These are phyloP conservation scores for Phaethornis superciliosus DNA, from an alignment of 2,113 vertebrate genomes.

Conservation along the genomic window DNA sequence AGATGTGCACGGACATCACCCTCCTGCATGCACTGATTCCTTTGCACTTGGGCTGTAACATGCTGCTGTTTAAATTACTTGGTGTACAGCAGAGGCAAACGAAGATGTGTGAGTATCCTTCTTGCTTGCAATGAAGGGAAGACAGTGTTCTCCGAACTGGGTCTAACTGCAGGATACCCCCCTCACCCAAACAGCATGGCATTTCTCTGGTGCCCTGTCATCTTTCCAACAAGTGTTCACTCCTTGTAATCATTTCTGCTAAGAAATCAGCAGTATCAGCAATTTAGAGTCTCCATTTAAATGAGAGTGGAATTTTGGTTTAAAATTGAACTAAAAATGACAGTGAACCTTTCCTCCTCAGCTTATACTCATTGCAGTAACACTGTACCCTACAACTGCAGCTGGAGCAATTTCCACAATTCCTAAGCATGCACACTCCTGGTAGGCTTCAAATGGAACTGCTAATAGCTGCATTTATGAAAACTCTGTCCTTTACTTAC, in stretches of 20 bases:
- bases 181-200: not conserved
- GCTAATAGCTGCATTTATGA: not conserved
- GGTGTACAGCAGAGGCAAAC: not conserved
- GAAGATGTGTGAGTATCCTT: not conserved
- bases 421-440: not conserved
- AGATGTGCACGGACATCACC: not conserved
- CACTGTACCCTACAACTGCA: not conserved
- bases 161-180: not conserved
- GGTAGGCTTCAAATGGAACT: not conserved
- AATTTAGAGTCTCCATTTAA: not conserved
- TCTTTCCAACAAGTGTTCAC: not conserved
- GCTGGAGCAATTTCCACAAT: not conserved
- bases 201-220: not conserved
- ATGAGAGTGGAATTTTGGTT: not conserved
- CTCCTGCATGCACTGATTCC: fast-evolving
- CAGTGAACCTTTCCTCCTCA: not conserved
- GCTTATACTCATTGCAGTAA: not conserved
- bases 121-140: not conserved
- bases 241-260: not conserved
- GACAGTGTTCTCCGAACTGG: not conserved
- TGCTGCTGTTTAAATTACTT: not conserved
- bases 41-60: not conserved
- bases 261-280: not conserved
- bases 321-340: not conserved
- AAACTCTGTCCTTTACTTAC: not conserved